Conservation (phyloP, 2,113 vertebrate species). For the Ochotona princeps region DNA sequence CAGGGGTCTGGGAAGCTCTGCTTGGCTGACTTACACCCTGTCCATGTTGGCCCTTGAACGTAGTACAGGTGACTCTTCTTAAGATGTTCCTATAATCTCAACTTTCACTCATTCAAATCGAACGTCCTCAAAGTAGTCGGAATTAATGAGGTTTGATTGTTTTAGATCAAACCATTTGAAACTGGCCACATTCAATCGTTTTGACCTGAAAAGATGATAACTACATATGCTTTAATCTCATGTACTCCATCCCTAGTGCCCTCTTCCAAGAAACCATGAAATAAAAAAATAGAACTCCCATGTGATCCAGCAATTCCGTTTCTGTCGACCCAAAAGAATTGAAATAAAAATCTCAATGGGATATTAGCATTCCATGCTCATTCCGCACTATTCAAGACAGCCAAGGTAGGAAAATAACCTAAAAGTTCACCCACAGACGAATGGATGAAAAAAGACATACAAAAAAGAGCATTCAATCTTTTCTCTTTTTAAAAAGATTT, state of each 20-base stretch:
- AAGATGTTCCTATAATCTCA: conserved; percentile 17
- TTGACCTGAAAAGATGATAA: background rate
- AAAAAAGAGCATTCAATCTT: no score
- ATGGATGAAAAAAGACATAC: no score
- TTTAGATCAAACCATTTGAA: background rate
- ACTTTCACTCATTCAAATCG: background rate
- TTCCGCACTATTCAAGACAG: no score
- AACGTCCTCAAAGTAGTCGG: background rate
- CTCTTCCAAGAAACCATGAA: background rate
- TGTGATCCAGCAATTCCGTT: no score
- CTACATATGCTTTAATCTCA: background rate
- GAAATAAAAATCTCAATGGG: no score
- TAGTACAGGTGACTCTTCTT: background rate
- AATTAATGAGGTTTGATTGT: background rate
- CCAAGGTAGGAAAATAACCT: no score
- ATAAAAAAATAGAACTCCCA: no score
- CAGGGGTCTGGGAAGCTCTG: background rate
- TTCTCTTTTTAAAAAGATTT: no score
- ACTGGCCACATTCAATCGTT: background rate
- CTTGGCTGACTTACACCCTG: background rate
- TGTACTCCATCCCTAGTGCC: background rate
- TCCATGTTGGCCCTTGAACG: background rate
- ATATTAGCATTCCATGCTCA: no score
- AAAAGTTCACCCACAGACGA: no score
- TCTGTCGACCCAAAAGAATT: no score